Evolutionary conservation across 2,113 vertebrate genomes (phyloP).

Genomic region (Xerus inauris): DNA sequence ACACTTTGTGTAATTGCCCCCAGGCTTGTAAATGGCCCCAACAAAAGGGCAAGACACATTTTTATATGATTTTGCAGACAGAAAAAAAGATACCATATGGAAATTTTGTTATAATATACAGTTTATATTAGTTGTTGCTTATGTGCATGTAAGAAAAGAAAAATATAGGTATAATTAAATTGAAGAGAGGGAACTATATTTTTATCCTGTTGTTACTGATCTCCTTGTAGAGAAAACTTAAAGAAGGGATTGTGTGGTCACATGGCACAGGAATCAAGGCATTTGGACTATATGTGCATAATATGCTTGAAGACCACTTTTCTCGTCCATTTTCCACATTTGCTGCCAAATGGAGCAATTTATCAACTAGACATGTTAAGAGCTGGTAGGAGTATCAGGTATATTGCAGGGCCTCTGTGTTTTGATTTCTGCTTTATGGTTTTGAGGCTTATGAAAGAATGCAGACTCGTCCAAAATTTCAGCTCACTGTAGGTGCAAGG

Average conservation of each 20-base stretch:
- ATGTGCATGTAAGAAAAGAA: background rate
- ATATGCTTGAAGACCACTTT: background rate
- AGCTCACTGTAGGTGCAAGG: background rate
- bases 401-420: background rate
- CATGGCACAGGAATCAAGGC: background rate
- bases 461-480: background rate
- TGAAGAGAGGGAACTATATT: background rate
- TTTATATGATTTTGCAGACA: conserved; percentile 41
- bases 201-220: background rate
- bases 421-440: conserved; percentile 1
- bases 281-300: background rate
- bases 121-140: conserved; percentile 14
- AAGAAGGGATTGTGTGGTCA: background rate
- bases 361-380: conserved; percentile 29
- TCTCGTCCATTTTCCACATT: background rate
- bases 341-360: conserved; percentile 36
- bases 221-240: background rate
- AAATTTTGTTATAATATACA: conserved; percentile 22
- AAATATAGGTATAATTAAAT: background rate
- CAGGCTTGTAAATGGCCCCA: conserved; percentile 60
- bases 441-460: background rate
- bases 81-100: background rate
- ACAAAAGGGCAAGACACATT: conserved; percentile 50
- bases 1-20: conserved; percentile 71
- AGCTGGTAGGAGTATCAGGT: background rate